Evolutionary conservation across 2,797 vertebrate species (phyloP), one percentile per base, ranked within the genome.

Genomic region (Melopsittacus undulatus): DNA sequence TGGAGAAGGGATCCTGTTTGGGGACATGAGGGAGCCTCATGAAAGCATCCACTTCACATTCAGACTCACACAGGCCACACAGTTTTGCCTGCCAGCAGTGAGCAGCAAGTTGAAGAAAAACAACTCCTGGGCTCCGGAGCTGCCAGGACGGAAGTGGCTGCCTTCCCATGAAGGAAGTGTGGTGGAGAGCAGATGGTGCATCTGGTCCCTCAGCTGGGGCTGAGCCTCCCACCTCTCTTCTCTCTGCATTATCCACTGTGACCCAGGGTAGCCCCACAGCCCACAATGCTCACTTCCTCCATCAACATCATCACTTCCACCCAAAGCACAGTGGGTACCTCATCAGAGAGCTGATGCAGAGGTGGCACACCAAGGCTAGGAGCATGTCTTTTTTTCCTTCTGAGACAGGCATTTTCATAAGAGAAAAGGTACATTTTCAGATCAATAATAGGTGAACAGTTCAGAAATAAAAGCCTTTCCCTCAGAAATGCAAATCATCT

Each of bases 401-500:
- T 86, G 45, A 67, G 54, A 57, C 49, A 64, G 45, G 40, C 24
- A 34, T 88, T 87, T 91, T 87, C 62, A 38, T 38, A 30, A 64
- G 42, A 14, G 40, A 38, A 77, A 69, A 46, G 8, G 11, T 56
- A 72, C 23, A 26, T 91, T 92, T 93, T 87, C 69, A 78, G 40
- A 88, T 83, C 69, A 83, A 3, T 72, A 83, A 49, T 40, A 90
- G 75, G 61, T 86, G 73, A 93, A 84, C 11, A 24, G 79, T 70
- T 95, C 56, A 92, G 72, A 91, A 90, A 83, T 87, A 68, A 93
- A 87, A 92, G 74, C 80, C 12, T 91, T 94, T 94, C 29, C 59
- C 83, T 89, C n/a, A 61, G 63, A 91, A 92, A 92, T 75, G 85
- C 82, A 91, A 79, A 91, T 90, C 20, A 52, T 64, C 86, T 89